Base-by-base conservation (phyloP, 2,797 vertebrate genomes). In the Megalops cyprinoides region DNA sequence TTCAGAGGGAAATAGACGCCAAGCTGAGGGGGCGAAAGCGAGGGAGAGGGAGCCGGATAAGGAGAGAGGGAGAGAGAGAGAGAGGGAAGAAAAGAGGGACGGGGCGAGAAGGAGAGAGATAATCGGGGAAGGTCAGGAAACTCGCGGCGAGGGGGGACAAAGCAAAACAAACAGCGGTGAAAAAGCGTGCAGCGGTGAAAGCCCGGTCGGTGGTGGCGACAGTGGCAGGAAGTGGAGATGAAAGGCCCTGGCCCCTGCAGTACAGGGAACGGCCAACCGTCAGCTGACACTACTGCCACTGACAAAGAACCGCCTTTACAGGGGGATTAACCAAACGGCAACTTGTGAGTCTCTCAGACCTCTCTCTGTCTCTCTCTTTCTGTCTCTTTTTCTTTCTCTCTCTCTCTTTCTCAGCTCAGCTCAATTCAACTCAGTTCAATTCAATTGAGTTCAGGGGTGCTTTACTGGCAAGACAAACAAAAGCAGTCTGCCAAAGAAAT, bases 1-100 rank as follows among this genome's bases (percentile, higher is more conserved):
- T 93, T 85, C 28, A 84, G 86, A 91, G 44, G 83, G 82, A 82
- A 88, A 84, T 88, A 87, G 88, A n/a, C n/a, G n/a, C n/a, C n/a
- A n/a, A n/a, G n/a, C n/a, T n/a, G n/a, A n/a, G n/a, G n/a, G n/a
- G n/a, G n/a, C n/a, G 74, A 89, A 91, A 89, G 86, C 51, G 83
- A 23, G 67, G 7, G 76, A 73, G 34, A 80, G 37, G 83, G 78
- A 79, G 82, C 78, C 73, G 60, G n/a, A 69, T 83, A 48, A 78
- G 82, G 80, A 77, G 85, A 86, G 86, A 51, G 28, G 51, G 85
- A 55, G 49, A 18, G 28, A 76, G 84, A 44, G 81, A 83, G 79
- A 76, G 85, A 86, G 85, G 48, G 62, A 42, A 28, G 55, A 39
- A 81, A 69, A 71, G 44, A 7, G 51, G 79, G 79, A 86, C 46